Conservation (phyloP, 2,888 invertebrate species). For the Agonopterix subpropinquella region DNA sequence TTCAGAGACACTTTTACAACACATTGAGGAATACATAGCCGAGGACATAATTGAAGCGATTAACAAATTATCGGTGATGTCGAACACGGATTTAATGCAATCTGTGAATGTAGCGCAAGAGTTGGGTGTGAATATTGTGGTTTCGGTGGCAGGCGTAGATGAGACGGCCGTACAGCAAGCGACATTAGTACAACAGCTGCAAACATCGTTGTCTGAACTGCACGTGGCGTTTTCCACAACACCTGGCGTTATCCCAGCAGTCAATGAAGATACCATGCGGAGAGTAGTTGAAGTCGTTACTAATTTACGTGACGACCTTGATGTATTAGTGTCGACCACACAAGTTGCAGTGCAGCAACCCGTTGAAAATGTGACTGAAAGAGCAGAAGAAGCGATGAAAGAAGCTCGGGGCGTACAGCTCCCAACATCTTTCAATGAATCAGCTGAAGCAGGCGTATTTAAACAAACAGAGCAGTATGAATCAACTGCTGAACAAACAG, state of each 20-base stretch:
- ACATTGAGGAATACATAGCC: slow-evolving; percentile 9
- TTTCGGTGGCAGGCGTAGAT: neutral
- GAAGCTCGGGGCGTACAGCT: neutral
- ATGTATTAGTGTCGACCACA: neutral
- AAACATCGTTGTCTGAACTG: neutral
- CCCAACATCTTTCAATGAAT: too few relatives aligned
- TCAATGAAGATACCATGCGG: neutral
- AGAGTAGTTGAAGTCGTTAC: neutral
- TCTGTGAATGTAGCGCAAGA: slow-evolving; percentile 10
- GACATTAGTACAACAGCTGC: slow-evolving; percentile 2
- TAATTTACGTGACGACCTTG: slow-evolving; percentile 6
- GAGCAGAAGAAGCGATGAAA: neutral
- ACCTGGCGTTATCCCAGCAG: neutral
- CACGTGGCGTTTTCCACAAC: slow-evolving; percentile 1
- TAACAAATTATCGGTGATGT: slow-evolving; percentile 4
- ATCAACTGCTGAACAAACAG: too few relatives aligned
- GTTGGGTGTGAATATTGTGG: slow-evolving; percentile 5
- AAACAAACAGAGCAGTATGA: too few relatives aligned
- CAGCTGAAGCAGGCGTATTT: too few relatives aligned
- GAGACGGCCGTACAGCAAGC: slow-evolving; percentile 1
- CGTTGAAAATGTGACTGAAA: neutral
- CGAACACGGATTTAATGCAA: slow-evolving; percentile 3
- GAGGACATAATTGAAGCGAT: slow-evolving; percentile 5
- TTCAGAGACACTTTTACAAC: slow-evolving; percentile 2
- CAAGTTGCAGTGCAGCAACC: neutral